Evolutionary conservation across 30 jellyfish, hydroid and myxozoan genomes (phyloP), one percentile per base, ranked within the genome.

Genomic region (Rhopilema esculentum): DNA sequence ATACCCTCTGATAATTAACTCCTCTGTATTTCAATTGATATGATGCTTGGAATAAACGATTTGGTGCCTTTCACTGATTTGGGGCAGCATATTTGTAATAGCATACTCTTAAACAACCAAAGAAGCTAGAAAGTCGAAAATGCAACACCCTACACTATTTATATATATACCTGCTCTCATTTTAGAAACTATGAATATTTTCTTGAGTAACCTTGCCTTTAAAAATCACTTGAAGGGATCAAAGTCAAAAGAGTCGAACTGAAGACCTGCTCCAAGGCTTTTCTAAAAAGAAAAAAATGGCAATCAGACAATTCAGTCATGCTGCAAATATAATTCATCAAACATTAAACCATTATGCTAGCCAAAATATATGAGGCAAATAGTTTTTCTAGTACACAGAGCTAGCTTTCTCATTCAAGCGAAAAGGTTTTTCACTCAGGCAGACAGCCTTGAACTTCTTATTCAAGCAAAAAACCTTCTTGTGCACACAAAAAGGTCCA

Each of bases 211-310:
- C 57, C 12, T 40, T 40, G 12, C 57, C 12, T 40, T 12, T 40
- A 40, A 27, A 27, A 78, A 51, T 66, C 32, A 78, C 77, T 78
- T 61, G 67, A 78, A 30, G 1, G 88, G 88, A 32, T 78, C 88
- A 40, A 78, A 78, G 1, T 64, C 33, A 69, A 53, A 78, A 1
- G 88, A 64, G 31, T 78, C 88, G 26, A 78, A 78, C 57, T 78
- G 88, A n/a, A 78, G 79, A 20, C 88, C 88, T 23, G 88, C 30
- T 28, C 88, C 88, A 78, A 78, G 77, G 61, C 68, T 78, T 29
- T 78, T 66, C 88, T 78, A 67, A 40, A 66, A 76, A 76, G 6
- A 49, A 23, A 74, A 25, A 61, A 48, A 0, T 7, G 30, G 12
- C n/a, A 8, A 32, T 29, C 24, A 19, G 49, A 74, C 30, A 26